Evolutionary conservation across 2,888 invertebrate genomes (phyloP).

Genomic region (Tupiocoris notatus): DNA sequence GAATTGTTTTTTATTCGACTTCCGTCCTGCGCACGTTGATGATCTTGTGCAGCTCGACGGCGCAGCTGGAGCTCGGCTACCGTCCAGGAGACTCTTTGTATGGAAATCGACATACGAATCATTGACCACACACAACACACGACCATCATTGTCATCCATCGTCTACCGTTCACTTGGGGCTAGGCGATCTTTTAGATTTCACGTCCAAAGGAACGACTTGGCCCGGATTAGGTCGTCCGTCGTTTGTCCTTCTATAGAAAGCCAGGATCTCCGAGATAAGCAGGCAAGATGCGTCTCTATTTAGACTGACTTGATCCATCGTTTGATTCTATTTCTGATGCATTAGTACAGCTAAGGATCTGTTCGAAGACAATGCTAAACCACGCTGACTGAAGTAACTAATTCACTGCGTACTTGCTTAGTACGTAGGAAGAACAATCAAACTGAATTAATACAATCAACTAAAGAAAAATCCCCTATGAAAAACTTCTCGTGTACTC

Average conservation of each 20-base stretch:
- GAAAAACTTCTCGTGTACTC: too few relatives aligned
- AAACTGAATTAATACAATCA: too few relatives aligned
- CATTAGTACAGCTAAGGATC: not conserved
- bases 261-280: not conserved
- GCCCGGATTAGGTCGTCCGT: slow-evolving; percentile 26
- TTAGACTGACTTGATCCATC: not conserved
- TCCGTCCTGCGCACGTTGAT: not conserved
- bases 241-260: slow-evolving; percentile 35
- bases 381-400: too few relatives aligned
- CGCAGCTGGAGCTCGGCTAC: slow-evolving; percentile 8
- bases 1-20: not conserved
- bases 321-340: not conserved
- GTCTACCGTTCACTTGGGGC: not conserved
- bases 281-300: not conserved
- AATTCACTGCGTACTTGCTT: too few relatives aligned
- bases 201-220: not conserved
- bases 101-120: slow-evolving; percentile 25
- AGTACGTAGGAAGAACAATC: too few relatives aligned
- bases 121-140: slow-evolving; percentile 34
- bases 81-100: slow-evolving; percentile 23
- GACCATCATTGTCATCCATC: slow-evolving; percentile 31
- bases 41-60: not conserved
- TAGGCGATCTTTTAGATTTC: not conserved
- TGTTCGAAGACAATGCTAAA: not conserved
- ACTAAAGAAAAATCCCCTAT: too few relatives aligned